phyloP scores from a whole-genome alignment of 2,113 vertebrate species.

The Rhinolophus sinicus region DNA sequence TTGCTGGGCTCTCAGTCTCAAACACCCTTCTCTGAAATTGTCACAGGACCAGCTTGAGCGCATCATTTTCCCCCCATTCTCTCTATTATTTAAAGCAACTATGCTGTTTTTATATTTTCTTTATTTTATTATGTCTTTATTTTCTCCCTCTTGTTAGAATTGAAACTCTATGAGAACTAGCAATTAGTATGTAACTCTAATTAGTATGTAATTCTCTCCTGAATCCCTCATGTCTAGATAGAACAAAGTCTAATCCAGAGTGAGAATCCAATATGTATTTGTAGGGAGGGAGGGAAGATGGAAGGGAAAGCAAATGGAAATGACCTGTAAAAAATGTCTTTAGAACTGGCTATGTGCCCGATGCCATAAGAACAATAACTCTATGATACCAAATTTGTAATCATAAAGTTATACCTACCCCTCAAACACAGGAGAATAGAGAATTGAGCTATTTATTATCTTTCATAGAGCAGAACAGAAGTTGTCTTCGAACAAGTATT shows the following conservation, averaged over 20 bases:
- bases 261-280: neutral
- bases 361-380: neutral
- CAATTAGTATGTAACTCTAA: neutral
- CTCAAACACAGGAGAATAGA: neutral
- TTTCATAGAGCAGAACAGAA: constrained; percentile 34
- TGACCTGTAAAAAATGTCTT: neutral
- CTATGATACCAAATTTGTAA: neutral
- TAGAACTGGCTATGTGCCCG: neutral
- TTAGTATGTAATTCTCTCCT: neutral
- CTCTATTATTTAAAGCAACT: neutral
- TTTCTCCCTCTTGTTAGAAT: neutral
- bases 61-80: neutral
- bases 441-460: neutral
- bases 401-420: neutral
- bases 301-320: neutral
- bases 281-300: neutral
- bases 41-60: neutral
- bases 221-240: neutral
- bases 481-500: constrained; percentile 15
- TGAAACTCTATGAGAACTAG: neutral
- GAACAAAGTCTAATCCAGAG: neutral
- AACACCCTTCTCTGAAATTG: neutral
- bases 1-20: neutral
- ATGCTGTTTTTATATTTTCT: neutral
- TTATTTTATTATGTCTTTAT: neutral